Evolutionary conservation across 2,113 vertebrate species (phyloP).

Genomic region (Serinus canaria): DNA sequence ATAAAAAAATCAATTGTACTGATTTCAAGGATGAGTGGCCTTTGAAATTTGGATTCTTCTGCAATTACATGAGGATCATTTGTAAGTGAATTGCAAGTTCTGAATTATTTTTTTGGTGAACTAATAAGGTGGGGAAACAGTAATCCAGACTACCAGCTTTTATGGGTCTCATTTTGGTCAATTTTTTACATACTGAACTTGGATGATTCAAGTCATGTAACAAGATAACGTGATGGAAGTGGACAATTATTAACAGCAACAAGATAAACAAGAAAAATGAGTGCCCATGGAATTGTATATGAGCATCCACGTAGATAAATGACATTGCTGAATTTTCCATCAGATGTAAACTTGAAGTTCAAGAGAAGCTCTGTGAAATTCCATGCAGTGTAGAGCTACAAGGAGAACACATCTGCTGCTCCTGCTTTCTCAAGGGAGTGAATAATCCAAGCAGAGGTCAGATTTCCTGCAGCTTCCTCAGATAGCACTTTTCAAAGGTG

Average conservation of each 20-base stretch:
- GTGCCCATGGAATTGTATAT: not conserved
- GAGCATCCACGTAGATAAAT: not conserved
- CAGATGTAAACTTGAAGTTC: not conserved
- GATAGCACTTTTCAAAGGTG: not conserved
- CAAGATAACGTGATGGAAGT: not conserved
- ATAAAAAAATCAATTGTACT: not conserved
- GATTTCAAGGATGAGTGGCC: slow-evolving; percentile 36
- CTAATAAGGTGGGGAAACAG: not conserved
- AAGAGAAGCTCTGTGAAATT: not conserved
- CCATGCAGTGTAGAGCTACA: not conserved
- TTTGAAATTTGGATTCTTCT: not conserved
- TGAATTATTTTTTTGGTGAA: not conserved
- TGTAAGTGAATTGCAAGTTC: not conserved
- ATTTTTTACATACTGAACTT: not conserved
- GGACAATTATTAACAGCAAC: not conserved
- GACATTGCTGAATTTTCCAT: not conserved
- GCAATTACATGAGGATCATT: not conserved
- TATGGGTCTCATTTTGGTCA: not conserved
- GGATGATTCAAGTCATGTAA: not conserved
- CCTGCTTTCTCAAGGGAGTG: not conserved
- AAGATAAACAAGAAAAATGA: not conserved
- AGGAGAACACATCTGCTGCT: not conserved
- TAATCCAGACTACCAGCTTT: not conserved
- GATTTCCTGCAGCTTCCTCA: not conserved
- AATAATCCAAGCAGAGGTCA: not conserved